Conservation (phyloP, 2,888 invertebrate species). For the Noctua janthe region DNA sequence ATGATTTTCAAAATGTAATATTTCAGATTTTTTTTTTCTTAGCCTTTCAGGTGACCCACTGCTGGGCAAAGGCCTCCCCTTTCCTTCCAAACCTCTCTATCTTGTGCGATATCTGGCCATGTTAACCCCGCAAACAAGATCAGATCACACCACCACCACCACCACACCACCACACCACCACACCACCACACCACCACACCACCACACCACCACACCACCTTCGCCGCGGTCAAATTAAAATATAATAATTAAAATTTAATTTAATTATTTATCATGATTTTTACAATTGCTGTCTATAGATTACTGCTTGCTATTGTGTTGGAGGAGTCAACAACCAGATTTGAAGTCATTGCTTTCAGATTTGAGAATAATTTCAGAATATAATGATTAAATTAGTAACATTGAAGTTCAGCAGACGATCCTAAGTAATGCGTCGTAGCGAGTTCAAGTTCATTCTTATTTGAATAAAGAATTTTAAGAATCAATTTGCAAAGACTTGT, state of each 20-base stretch:
- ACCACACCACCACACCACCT: no score
- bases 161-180: no score
- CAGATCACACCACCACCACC: no score
- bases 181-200: no score
- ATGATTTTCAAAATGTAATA: background rate
- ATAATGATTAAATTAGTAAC: conserved; percentile 22
- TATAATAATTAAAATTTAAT: background rate
- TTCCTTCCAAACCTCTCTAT: no score
- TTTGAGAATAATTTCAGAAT: conserved; percentile 17
- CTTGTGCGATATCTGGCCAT: no score
- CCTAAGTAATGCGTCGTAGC: background rate
- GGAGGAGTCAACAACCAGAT: conserved; percentile 3
- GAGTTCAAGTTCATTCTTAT: conserved; percentile 9
- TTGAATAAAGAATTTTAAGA: conserved; percentile 16
- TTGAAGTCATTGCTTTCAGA: conserved; percentile 12
- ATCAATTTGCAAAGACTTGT: conserved; percentile 8
- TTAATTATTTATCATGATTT: background rate
- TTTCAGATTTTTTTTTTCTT: no score
- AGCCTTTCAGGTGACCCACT: no score
- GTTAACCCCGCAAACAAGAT: no score
- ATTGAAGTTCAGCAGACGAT: conserved; percentile 44
- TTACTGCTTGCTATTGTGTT: background rate
- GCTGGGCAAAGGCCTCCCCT: no score
- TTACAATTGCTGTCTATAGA: background rate
- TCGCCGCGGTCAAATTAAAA: background rate